Percentiles rank a stretch among this genome's conserved stretches.
These are phyloP conservation scores for Drosophila antonietae DNA, from an alignment of 2,888 invertebrate species.

Conservation along the genomic window DNA sequence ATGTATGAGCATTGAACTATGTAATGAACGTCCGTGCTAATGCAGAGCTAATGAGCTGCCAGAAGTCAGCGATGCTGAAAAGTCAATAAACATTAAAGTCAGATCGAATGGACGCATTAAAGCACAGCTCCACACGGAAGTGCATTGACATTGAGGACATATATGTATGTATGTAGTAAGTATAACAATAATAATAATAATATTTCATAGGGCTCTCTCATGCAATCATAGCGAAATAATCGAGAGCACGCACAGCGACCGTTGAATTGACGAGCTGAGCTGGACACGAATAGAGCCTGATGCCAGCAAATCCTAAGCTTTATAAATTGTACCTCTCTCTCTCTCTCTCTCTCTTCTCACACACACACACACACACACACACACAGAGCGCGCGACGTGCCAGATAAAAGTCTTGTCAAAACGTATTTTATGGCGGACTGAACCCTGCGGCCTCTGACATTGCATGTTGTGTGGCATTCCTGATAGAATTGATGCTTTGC, in stretches of 20 bases:
- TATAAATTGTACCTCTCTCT: slow-evolving; percentile 65
- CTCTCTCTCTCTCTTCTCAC: slow-evolving; percentile 47
- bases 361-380: slow-evolving; percentile 41
- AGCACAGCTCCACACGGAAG: slow-evolving; percentile 53
- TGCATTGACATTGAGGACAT: slow-evolving; percentile 58
- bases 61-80: slow-evolving; percentile 55
- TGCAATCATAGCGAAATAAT: slow-evolving; percentile 42
- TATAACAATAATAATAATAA: slow-evolving; percentile 26
- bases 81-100: slow-evolving; percentile 43
- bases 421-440: slow-evolving; percentile 65
- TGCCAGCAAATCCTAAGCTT: slow-evolving; percentile 71
- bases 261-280: slow-evolving; percentile 38
- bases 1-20: slow-evolving; percentile 39
- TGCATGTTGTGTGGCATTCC: slow-evolving; percentile 35
- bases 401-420: slow-evolving; percentile 78
- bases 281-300: slow-evolving; percentile 46
- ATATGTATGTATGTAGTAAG: not conserved
- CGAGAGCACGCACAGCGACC: slow-evolving; percentile 26
- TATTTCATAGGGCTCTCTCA: slow-evolving; percentile 17
- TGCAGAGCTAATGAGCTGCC: slow-evolving; percentile 53
- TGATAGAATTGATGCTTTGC: slow-evolving; percentile 67
- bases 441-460: slow-evolving; percentile 32
- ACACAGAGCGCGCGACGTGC: slow-evolving; percentile 61
- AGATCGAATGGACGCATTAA: slow-evolving; percentile 33
- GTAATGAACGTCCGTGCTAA: slow-evolving; percentile 15